Percentiles rank a stretch among this genome's conserved stretches.
phyloP scores from a whole-genome alignment of 2,797 vertebrate species.

The Pyrocephalus nanus region DNA sequence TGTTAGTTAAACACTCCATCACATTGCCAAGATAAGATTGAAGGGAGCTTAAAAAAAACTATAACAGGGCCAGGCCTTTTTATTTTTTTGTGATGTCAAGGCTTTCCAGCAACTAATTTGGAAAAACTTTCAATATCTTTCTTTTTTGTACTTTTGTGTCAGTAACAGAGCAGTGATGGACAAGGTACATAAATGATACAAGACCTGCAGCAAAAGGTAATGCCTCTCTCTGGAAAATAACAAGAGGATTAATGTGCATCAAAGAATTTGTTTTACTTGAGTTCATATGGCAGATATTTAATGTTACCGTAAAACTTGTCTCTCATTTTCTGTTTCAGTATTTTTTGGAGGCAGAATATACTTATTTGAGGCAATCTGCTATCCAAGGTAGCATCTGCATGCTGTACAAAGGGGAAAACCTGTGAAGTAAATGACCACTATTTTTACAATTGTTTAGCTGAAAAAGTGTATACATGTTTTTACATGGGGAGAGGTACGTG shows the following conservation, averaged over 20 bases:
- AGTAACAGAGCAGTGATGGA: neutral
- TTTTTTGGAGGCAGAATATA: neutral
- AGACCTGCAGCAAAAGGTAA: neutral
- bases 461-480: neutral
- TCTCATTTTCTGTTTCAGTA: neutral
- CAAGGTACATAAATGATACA: neutral
- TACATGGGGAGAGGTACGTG: neutral
- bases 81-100: neutral
- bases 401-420: neutral
- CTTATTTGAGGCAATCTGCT: neutral
- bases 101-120: neutral
- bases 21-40: neutral
- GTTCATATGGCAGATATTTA: neutral
- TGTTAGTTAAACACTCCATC: neutral
- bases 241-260: neutral
- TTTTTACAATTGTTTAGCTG: neutral
- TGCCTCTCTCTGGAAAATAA: neutral
- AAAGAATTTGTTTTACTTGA: neutral
- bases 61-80: neutral
- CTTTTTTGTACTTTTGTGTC: neutral
- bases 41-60: neutral
- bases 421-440: neutral
- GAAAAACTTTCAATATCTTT: neutral
- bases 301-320: neutral
- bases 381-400: neutral